phyloP scores from a whole-genome alignment of 64 coral and sea anemone species.

The Trachythela sp. region DNA sequence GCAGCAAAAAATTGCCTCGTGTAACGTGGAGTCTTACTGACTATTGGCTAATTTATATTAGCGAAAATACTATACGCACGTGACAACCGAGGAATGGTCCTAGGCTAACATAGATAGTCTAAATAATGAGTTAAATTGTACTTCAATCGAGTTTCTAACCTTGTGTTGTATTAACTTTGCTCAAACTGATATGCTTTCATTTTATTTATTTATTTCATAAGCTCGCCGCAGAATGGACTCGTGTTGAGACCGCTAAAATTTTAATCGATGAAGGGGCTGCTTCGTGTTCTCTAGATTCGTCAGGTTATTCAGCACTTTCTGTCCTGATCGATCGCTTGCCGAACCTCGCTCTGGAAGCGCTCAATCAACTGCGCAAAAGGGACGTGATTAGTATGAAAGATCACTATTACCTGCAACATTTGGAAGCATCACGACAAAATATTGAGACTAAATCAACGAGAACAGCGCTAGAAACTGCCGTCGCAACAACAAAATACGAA shows the following conservation, averaged over 20 bases:
- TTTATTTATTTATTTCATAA: background rate
- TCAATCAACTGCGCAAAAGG: background rate
- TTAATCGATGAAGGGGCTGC: background rate
- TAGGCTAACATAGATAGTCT: no score
- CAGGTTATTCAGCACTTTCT: background rate
- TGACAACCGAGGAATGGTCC: no score
- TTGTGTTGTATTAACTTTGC: no score
- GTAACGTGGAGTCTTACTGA: no score
- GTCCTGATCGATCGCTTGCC: slow-evolving; percentile 6
- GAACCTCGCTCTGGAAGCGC: background rate
- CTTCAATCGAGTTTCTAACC: no score
- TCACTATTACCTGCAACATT: background rate
- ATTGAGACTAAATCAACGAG: background rate
- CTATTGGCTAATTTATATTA: no score
- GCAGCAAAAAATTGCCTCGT: no score
- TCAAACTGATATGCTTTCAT: background rate
- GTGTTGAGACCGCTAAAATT: background rate
- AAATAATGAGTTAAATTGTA: no score
- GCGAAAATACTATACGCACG: no score
- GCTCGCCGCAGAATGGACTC: slow-evolving; percentile 20
- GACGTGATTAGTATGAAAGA: slow-evolving; percentile 6
- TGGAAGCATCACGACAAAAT: background rate
- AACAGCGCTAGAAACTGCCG: slow-evolving; percentile 2
- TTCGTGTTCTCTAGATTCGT: background rate
- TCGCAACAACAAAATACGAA: slow-evolving; percentile 9